These are phyloP conservation scores for Sebastes fasciatus DNA, from an alignment of 2,113 vertebrate species.

Conservation along the genomic window DNA sequence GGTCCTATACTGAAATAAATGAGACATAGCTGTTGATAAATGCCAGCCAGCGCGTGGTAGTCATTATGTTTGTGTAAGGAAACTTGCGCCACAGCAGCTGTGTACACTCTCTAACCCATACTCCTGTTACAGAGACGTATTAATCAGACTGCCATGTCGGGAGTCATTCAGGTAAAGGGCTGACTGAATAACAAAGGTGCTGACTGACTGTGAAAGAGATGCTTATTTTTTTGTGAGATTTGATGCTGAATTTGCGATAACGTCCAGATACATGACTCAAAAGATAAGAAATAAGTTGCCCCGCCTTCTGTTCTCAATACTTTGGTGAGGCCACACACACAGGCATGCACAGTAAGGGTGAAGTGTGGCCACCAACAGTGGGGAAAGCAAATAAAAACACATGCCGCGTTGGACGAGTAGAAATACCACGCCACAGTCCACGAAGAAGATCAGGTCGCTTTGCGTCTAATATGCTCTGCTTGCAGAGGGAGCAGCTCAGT, in stretches of 20 bases:
- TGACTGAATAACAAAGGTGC: neutral
- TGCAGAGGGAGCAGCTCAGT: slow-evolving; percentile 57
- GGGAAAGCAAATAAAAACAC: slow-evolving; percentile 42
- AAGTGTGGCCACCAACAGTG: slow-evolving; percentile 24
- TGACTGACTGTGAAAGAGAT: slow-evolving; percentile 1
- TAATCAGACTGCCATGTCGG: slow-evolving; percentile 37
- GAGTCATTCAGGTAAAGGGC: slow-evolving; percentile 5
- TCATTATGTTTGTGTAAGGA: slow-evolving; percentile 76
- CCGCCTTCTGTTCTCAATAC: neutral
- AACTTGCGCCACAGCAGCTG: slow-evolving; percentile 77
- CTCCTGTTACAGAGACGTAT: slow-evolving; percentile 46
- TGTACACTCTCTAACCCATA: slow-evolving; percentile 74
- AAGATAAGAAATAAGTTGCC: slow-evolving; percentile 3
- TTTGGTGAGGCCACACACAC: slow-evolving; percentile 20
- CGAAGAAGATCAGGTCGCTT: slow-evolving; percentile 37
- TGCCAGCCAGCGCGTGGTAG: slow-evolving; percentile 51
- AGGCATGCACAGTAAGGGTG: slow-evolving; percentile 14
- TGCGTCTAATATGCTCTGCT: slow-evolving; percentile 45
- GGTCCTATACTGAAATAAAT: slow-evolving; percentile 63
- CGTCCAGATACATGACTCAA: slow-evolving; percentile 10
- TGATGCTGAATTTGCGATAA: neutral
- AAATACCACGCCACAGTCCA: slow-evolving; percentile 41
- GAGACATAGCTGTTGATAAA: slow-evolving; percentile 58
- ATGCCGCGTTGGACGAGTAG: slow-evolving; percentile 7
- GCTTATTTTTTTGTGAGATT: neutral